Conservation (phyloP, 2,113 vertebrate species). For the Dasypus novemcinctus region DNA sequence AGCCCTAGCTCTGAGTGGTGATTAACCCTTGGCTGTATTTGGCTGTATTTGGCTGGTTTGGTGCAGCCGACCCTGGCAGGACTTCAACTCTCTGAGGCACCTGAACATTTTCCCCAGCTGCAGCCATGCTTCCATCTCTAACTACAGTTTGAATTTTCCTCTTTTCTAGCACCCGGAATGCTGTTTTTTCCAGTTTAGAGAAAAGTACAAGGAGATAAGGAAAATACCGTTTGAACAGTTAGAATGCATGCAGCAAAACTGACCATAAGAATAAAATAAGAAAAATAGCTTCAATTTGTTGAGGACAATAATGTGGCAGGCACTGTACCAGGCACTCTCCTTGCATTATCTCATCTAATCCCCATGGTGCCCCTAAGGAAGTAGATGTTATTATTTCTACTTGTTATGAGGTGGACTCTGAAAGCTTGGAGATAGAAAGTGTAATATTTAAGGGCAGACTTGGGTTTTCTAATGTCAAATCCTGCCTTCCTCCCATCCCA, state of each 20-base stretch:
- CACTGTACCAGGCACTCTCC: background rate
- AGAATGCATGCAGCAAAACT: background rate
- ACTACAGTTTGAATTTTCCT: background rate
- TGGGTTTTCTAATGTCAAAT: background rate
- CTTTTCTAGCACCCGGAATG: background rate
- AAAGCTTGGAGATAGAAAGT: background rate
- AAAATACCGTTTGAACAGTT: background rate
- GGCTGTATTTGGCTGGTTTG: background rate
- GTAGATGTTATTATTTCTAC: background rate
- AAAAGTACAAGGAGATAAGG: background rate
- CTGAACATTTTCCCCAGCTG: background rate
- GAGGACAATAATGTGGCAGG: background rate
- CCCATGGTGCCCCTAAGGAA: background rate
- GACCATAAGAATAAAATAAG: background rate
- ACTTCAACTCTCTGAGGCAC: background rate
- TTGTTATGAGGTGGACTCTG: background rate
- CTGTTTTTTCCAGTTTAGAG: slow-evolving; percentile 10
- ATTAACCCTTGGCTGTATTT: background rate
- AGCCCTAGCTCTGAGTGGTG: background rate
- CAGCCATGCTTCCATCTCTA: background rate
- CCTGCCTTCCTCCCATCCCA: background rate
- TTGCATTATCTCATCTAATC: background rate
- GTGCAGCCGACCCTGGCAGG: background rate
- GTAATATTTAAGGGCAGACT: background rate
- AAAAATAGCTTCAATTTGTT: background rate